Conservation (phyloP, 2,888 invertebrate genomes). For the Orchestes rusci region DNA sequence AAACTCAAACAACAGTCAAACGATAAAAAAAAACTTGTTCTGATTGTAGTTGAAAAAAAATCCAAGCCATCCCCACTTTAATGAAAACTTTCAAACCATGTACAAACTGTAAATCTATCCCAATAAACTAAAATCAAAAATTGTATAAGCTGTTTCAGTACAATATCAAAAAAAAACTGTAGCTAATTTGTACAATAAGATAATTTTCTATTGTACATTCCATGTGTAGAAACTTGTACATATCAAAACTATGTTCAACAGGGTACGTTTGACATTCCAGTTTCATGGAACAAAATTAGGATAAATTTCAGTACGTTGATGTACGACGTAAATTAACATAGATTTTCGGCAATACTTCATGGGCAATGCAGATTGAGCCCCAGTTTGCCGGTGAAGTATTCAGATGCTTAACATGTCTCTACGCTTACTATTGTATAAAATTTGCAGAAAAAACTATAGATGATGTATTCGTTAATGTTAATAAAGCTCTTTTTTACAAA, state of each 20-base stretch:
- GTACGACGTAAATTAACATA: too few species aligned
- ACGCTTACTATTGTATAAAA: constrained; percentile 40
- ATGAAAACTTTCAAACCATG: too few species aligned
- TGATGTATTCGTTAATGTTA: constrained; percentile 35
- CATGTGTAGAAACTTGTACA: constrained; percentile 15
- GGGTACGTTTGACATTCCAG: too few species aligned
- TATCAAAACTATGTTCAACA: constrained; percentile 22
- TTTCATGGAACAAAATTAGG: too few species aligned
- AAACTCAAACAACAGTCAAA: too few species aligned
- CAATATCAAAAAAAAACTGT: constrained; percentile 23
- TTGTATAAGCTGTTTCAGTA: constrained; percentile 27
- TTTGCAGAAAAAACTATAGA: constrained; percentile 33
- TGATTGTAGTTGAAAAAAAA: too few species aligned
- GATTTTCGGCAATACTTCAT: too few species aligned
- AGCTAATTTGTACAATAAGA: constrained; percentile 1
- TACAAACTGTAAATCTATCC: constrained; percentile 5
- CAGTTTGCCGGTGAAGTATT: neutral
- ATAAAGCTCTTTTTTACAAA: constrained; percentile 41
- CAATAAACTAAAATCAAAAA: constrained; percentile 8
- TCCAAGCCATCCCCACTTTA: too few species aligned
- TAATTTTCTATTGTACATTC: constrained; percentile 11
- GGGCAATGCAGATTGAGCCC: too few species aligned
- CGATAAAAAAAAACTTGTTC: too few species aligned
- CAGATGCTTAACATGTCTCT: constrained; percentile 23
- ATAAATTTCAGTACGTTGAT: too few species aligned